Percentiles rank a stretch among this genome's conserved stretches.
These are phyloP conservation scores for Diprion similis DNA, from an alignment of 1,140 invertebrate genomes.

Conservation along the genomic window DNA sequence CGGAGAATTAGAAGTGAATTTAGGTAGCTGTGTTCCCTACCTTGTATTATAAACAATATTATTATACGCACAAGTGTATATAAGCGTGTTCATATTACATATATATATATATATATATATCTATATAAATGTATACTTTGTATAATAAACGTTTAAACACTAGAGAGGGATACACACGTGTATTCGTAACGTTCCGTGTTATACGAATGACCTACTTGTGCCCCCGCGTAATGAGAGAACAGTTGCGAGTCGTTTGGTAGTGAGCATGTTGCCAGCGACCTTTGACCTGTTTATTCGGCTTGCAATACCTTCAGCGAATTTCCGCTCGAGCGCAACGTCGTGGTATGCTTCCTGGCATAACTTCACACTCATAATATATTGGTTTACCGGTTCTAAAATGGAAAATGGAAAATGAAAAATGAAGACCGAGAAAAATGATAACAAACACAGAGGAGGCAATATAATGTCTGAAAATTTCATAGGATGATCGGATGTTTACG, in stretches of 20 bases:
- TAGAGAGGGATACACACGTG: not conserved
- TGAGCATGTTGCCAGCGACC: not conserved
- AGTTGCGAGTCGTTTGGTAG: not conserved
- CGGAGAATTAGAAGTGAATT: not conserved
- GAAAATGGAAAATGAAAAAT: too few relatives aligned
- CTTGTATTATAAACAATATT: too few relatives aligned
- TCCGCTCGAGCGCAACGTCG: not conserved
- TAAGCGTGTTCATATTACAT: too few relatives aligned
- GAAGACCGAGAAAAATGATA: too few relatives aligned
- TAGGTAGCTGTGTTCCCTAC: not conserved
- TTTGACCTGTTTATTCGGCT: constrained; percentile 5
- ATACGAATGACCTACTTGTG: not conserved
- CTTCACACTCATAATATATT: too few relatives aligned
- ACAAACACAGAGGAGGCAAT: too few relatives aligned
- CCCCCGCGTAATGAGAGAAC: not conserved
- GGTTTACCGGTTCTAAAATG: too few relatives aligned
- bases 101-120: too few relatives aligned
- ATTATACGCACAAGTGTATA: too few relatives aligned
- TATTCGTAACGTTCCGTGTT: not conserved
- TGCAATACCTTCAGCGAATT: not conserved
- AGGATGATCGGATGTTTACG: too few relatives aligned
- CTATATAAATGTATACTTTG: not conserved
- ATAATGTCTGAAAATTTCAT: too few relatives aligned
- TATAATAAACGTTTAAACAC: not conserved
- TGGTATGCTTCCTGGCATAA: too few relatives aligned